phyloP scores from a whole-genome alignment of 2,113 vertebrate genomes.

The Aythya baeri region DNA sequence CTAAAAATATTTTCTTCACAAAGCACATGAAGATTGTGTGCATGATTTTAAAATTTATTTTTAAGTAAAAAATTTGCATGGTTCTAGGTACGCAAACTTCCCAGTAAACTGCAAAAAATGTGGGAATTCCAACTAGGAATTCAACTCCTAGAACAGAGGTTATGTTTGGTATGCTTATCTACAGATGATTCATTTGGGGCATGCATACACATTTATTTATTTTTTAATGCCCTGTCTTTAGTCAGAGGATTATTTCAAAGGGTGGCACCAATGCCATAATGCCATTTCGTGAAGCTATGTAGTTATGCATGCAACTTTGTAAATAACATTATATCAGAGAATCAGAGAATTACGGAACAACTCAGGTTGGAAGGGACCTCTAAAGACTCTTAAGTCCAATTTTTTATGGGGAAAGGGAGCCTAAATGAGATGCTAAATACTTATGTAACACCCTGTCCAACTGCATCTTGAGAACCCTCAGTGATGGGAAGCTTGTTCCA shows the following conservation, averaged over 20 bases:
- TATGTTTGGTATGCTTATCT: not conserved
- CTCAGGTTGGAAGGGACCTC: not conserved
- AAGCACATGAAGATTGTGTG: not conserved
- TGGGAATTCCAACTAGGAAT: not conserved
- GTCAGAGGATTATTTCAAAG: not conserved
- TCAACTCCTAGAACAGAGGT: not conserved
- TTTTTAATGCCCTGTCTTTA: not conserved
- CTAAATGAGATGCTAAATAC: no score
- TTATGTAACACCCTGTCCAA: no score
- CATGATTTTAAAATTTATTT: not conserved
- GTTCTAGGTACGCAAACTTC: no score
- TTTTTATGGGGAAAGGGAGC: no score
- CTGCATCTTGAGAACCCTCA: no score
- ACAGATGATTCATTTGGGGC: not conserved
- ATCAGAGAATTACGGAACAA: not conserved
- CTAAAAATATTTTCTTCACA: not conserved
- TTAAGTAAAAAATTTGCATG: not conserved
- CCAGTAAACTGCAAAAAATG: not conserved
- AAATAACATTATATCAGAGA: not conserved
- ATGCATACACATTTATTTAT: not conserved
- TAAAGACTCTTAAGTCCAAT: not conserved
- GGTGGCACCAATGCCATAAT: not conserved
- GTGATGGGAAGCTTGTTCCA: no score
- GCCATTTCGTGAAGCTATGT: not conserved
- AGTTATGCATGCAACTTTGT: not conserved